phyloP scores from a whole-genome alignment of 2,797 vertebrate genomes.

The Sciurus vulgaris region DNA sequence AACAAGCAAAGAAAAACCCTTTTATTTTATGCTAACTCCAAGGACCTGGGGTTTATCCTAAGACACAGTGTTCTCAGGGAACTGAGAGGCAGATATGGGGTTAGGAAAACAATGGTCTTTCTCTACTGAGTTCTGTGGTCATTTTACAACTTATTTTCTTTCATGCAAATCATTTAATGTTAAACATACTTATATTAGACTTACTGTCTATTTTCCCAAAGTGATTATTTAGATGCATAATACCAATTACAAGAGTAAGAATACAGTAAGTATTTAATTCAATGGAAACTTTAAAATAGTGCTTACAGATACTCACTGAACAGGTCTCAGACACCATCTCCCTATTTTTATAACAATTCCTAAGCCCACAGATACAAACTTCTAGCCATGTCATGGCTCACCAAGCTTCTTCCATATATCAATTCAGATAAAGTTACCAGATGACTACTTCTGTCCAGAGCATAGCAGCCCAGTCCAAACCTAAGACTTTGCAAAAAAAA shows the following conservation, averaged over 20 bases:
- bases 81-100: conserved; percentile 11
- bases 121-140: conserved; percentile 64
- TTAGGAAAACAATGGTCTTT: conserved; percentile 77
- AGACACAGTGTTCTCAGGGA: conserved; percentile 56
- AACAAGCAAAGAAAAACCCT: not conserved
- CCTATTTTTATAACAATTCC: not conserved
- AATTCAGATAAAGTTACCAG: not conserved
- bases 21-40: not conserved
- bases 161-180: conserved; percentile 13
- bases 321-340: conserved; percentile 28
- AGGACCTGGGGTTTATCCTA: not conserved
- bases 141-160: conserved; percentile 54
- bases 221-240: not conserved
- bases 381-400: not conserved
- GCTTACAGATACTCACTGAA: conserved; percentile 27
- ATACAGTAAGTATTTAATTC: not conserved
- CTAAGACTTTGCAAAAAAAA: not conserved
- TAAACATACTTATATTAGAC: conserved; percentile 23
- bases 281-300: not conserved
- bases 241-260: not conserved
- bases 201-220: conserved; percentile 47
- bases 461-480: not conserved
- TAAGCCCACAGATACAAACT: not conserved
- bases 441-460: not conserved
- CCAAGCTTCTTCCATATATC: not conserved